Conservation (phyloP, 2,113 vertebrate species). For the Heterotilapia buettikoferi region DNA sequence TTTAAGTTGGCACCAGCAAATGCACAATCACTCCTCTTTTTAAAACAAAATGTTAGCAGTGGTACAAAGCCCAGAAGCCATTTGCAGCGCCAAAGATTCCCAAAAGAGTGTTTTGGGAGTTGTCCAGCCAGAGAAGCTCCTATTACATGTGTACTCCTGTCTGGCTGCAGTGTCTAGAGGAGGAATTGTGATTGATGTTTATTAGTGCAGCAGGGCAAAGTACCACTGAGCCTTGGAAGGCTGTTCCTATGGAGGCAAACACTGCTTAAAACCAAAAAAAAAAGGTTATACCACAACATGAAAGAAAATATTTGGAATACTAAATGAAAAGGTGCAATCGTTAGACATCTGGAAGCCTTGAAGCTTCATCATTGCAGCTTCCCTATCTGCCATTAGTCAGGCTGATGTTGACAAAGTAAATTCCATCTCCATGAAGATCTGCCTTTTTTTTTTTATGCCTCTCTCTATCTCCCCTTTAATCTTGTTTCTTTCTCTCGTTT, state of each 20-base stretch:
- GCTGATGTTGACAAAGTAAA: constrained; percentile 29
- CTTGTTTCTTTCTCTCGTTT: constrained; percentile 1
- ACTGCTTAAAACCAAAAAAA: neutral
- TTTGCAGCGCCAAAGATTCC: neutral
- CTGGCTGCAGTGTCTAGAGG: neutral
- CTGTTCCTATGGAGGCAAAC: constrained; percentile 9
- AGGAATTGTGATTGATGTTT: constrained; percentile 32
- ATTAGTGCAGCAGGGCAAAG: constrained; percentile 16
- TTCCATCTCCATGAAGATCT: constrained; percentile 12
- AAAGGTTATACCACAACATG: constrained; percentile 1
- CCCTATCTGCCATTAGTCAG: constrained; percentile 2
- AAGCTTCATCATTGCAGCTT: neutral
- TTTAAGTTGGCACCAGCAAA: neutral
- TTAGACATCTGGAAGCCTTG: constrained; percentile 38
- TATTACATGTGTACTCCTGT: constrained; percentile 14
- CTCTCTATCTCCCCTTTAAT: constrained; percentile 2
- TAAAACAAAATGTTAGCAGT: neutral
- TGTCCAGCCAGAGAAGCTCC: constrained; percentile 15
- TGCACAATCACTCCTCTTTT: neutral
- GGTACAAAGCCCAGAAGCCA: constrained; percentile 13
- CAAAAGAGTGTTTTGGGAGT: constrained; percentile 30
- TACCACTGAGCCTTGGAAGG: constrained; percentile 8
- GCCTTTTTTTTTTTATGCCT: neutral
- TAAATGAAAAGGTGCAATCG: constrained; percentile 27
- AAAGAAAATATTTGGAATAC: constrained; percentile 14